phyloP scores from a whole-genome alignment of 2,113 vertebrate genomes.

The Heterotis niloticus region DNA sequence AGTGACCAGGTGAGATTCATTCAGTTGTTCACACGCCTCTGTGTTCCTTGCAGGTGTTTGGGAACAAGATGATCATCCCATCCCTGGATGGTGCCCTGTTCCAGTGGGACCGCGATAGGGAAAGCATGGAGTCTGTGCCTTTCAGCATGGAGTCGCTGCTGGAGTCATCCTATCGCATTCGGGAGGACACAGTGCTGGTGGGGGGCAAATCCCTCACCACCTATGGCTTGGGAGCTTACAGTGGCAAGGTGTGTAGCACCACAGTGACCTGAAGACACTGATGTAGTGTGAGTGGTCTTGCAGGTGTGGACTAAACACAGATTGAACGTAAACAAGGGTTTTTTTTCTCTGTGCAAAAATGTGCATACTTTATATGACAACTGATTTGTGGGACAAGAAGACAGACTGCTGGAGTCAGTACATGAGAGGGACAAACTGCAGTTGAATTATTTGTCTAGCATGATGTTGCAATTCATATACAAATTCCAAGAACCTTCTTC shows the following conservation, averaged over 20 bases:
- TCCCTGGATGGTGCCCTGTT: slow-evolving; percentile 95
- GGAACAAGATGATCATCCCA: slow-evolving; percentile 95
- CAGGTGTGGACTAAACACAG: neutral
- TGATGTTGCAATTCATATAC: too few species aligned
- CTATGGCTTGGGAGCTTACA: slow-evolving; percentile 86
- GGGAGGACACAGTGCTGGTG: slow-evolving; percentile 91
- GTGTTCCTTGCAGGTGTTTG: slow-evolving; percentile 76
- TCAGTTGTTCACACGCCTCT: neutral
- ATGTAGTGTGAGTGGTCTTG: neutral
- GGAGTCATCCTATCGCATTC: slow-evolving; percentile 90
- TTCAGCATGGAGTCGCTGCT: slow-evolving; percentile 96
- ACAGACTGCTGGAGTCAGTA: too few species aligned
- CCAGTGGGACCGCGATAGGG: slow-evolving; percentile 93
- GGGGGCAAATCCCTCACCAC: slow-evolving; percentile 92
- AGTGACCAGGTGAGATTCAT: too few species aligned
- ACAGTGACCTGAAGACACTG: too few species aligned
- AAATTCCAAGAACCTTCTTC: too few species aligned
- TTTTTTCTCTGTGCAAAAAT: neutral
- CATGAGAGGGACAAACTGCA: too few species aligned
- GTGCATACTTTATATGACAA: neutral
- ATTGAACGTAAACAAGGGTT: too few species aligned
- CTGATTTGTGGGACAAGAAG: too few species aligned
- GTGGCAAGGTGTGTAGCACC: slow-evolving; percentile 76
- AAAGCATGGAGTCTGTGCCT: slow-evolving; percentile 94
- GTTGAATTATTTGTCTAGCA: too few species aligned